These are phyloP conservation scores for Siniperca knerii DNA, from an alignment of 2,113 vertebrate genomes.

Conservation along the genomic window DNA sequence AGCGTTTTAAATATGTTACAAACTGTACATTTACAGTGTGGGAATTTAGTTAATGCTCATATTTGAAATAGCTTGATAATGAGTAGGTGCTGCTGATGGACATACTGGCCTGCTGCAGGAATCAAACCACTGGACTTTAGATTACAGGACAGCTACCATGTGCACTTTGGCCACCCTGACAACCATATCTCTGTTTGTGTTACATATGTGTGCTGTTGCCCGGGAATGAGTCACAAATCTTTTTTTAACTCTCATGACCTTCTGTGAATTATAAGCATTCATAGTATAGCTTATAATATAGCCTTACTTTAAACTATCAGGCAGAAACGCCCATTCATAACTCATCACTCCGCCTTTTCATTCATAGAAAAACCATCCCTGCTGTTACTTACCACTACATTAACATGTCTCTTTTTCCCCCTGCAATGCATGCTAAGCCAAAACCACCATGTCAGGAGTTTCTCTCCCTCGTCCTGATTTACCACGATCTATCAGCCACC, in stretches of 20 bases:
- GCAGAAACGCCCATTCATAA: slow-evolving; percentile 62
- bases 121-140: neutral
- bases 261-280: slow-evolving; percentile 53
- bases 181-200: neutral
- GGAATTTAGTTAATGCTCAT: neutral
- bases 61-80: neutral
- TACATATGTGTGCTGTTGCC: slow-evolving; percentile 1
- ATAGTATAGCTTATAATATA: slow-evolving; percentile 51
- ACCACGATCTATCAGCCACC: slow-evolving; percentile 26
- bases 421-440: slow-evolving; percentile 29
- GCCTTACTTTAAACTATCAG: slow-evolving; percentile 23
- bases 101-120: neutral
- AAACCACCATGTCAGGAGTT: slow-evolving; percentile 50
- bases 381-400: slow-evolving; percentile 40
- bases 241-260: slow-evolving; percentile 46
- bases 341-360: slow-evolving; percentile 48
- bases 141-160: slow-evolving; percentile 27
- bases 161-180: slow-evolving; percentile 10
- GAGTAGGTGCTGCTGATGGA: neutral
- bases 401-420: slow-evolving; percentile 36
- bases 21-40: neutral
- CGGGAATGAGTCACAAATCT: slow-evolving; percentile 30
- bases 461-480: slow-evolving; percentile 53
- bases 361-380: slow-evolving; percentile 44
- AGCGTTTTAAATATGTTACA: neutral